phyloP scores from a whole-genome alignment of 2,113 vertebrate species.

The Brachirus orientalis region DNA sequence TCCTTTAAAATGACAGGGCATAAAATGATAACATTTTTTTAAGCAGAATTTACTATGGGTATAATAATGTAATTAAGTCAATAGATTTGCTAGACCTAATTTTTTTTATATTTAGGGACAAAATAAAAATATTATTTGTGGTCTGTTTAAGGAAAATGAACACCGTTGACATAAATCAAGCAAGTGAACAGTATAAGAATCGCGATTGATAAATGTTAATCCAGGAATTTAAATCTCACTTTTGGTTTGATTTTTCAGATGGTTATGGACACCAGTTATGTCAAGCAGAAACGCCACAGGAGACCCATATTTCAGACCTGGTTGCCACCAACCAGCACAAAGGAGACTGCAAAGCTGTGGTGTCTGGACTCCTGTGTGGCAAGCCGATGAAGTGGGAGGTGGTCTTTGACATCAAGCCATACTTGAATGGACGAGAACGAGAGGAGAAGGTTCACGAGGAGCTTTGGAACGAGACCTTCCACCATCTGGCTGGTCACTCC shows the following conservation, averaged over 20 bases:
- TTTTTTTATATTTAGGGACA: conserved; percentile 5
- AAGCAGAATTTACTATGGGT: background rate
- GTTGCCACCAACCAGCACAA: conserved; percentile 28
- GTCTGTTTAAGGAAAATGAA: too few relatives aligned
- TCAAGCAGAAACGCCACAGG: conserved; percentile 78
- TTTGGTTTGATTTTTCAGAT: conserved; percentile 71
- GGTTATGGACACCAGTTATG: conserved; percentile 84
- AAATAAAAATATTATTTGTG: background rate
- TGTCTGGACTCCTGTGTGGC: conserved; percentile 86
- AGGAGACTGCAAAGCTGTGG: conserved; percentile 87
- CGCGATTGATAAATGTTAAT: background rate
- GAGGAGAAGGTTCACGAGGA: conserved; percentile 81
- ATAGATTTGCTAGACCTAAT: background rate
- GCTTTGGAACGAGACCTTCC: conserved; percentile 93
- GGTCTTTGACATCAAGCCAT: conserved; percentile 86
- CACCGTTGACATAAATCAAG: too few relatives aligned
- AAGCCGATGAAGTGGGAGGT: conserved; percentile 90
- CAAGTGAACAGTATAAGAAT: too few relatives aligned
- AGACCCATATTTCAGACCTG: conserved; percentile 39
- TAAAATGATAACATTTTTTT: too few relatives aligned
- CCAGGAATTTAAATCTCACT: background rate
- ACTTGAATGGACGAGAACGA: conserved; percentile 79
- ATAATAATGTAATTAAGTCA: background rate
- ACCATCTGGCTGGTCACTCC: conserved; percentile 92
- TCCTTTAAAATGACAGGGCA: too few relatives aligned